phyloP scores from a whole-genome alignment of 2,888 invertebrate genomes.

The Epinotia nisella region DNA sequence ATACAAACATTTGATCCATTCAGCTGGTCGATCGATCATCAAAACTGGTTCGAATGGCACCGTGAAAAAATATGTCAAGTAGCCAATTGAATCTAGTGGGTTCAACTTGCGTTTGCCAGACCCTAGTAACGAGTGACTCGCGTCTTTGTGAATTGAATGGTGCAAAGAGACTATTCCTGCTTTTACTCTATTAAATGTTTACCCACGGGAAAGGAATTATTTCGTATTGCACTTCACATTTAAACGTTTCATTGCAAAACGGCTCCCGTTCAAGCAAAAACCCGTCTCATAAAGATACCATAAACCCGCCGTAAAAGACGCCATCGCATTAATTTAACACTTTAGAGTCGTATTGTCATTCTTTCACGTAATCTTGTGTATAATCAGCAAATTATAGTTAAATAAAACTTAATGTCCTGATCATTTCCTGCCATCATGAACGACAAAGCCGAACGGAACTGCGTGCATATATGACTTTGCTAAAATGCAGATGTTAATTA shows the following conservation, averaged over 20 bases:
- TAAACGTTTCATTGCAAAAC: conserved; percentile 24
- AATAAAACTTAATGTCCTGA: conserved; percentile 4
- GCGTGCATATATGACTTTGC: background rate
- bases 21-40: no score
- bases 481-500: background rate
- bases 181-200: background rate
- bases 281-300: conserved; percentile 61
- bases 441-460: background rate
- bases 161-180: background rate
- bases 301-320: conserved; percentile 64
- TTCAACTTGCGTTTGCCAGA: background rate
- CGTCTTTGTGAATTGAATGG: background rate
- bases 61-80: no score
- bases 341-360: conserved; percentile 55
- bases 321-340: conserved; percentile 55
- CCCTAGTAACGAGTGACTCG: background rate
- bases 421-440: background rate
- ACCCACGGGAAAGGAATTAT: conserved; percentile 1
- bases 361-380: conserved; percentile 54
- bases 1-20: no score
- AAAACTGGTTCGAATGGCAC: no score
- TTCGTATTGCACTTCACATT: background rate
- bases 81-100: no score
- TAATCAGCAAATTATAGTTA: conserved; percentile 18
- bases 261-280: conserved; percentile 54